Evolutionary conservation across 2,888 invertebrate species (phyloP).

Genomic region (Schizaphis graminum): DNA sequence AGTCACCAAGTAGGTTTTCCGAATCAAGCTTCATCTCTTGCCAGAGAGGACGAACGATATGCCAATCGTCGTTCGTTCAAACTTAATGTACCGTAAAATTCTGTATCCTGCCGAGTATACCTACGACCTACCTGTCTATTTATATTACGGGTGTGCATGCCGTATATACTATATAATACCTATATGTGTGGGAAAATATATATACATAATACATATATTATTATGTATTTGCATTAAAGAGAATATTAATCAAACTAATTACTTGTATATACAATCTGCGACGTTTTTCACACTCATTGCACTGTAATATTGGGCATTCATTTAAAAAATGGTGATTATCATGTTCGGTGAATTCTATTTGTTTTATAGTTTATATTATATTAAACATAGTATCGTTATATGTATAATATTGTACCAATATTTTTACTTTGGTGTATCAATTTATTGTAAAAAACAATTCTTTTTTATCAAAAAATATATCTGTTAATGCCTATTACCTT

Average conservation of each 20-base stretch:
- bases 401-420: no score
- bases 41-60: neutral
- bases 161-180: conserved; percentile 1
- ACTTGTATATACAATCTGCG: neutral
- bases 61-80: conserved; percentile 4
- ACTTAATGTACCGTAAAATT: conserved; percentile 28
- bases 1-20: neutral
- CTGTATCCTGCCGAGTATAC: neutral
- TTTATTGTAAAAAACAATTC: neutral
- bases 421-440: neutral
- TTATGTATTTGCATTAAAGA: neutral
- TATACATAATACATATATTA: conserved; percentile 8
- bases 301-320: neutral
- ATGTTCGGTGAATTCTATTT: no score
- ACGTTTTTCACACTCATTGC: neutral
- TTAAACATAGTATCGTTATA: no score
- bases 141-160: neutral
- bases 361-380: no score
- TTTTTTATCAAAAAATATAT: neutral
- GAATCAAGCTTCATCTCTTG: neutral
- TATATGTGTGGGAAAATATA: neutral
- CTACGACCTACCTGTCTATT: neutral
- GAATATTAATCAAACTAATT: conserved; percentile 18
- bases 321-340: neutral
- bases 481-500: neutral